Percentiles rank a stretch among this genome's conserved stretches.
These are phyloP conservation scores for Daphoenositta chrysoptera DNA, from an alignment of 2,113 vertebrate species.

Conservation along the genomic window DNA sequence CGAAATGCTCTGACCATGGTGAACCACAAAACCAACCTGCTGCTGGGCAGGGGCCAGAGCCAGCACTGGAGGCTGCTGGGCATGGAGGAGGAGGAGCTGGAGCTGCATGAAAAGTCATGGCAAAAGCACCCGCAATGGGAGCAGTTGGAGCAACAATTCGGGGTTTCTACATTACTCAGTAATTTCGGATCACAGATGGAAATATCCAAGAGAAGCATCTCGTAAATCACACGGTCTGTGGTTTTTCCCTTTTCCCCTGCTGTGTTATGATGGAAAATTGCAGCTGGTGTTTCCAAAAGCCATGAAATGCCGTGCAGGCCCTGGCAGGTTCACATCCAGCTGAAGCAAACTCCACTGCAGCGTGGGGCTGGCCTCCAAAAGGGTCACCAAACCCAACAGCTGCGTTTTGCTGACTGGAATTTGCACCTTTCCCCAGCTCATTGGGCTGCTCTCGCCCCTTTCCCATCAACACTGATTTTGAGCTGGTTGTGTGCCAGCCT, in stretches of 20 bases:
- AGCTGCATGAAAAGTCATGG: background rate
- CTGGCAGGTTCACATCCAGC: background rate
- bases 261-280: constrained; percentile 1
- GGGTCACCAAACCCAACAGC: background rate
- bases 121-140: background rate
- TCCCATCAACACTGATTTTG: background rate
- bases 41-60: background rate
- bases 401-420: background rate
- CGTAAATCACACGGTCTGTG: background rate
- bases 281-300: constrained; percentile 2
- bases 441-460: background rate
- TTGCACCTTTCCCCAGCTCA: background rate
- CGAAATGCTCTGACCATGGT: background rate
- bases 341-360: background rate
- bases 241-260: background rate
- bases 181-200: background rate
- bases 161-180: background rate
- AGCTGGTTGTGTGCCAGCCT: background rate
- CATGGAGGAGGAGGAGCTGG: background rate
- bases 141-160: background rate
- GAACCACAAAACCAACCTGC: background rate
- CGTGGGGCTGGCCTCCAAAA: background rate
- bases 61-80: background rate
- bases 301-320: background rate
- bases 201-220: background rate